These are phyloP conservation scores for Margarornis squamiger DNA, from an alignment of 2,797 vertebrate species.

Conservation along the genomic window DNA sequence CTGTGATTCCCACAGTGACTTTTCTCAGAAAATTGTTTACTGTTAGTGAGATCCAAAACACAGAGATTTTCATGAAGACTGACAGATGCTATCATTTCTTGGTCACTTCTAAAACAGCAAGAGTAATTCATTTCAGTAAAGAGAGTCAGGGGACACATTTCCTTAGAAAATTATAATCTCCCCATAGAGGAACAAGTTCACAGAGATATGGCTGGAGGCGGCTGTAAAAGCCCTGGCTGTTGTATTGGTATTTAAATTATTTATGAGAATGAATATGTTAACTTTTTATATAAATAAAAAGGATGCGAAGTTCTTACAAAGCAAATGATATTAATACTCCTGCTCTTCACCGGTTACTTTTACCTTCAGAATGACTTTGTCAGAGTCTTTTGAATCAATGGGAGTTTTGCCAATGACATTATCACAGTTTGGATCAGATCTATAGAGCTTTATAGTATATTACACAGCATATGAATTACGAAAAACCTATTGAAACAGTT, in stretches of 20 bases:
- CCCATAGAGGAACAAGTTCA: not conserved
- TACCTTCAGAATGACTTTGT: not conserved
- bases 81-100: slow-evolving; percentile 13
- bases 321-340: not conserved
- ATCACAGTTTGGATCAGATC: not conserved
- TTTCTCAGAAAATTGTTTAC: slow-evolving; percentile 51
- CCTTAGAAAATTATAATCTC: slow-evolving; percentile 9
- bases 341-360: not conserved
- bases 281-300: not conserved
- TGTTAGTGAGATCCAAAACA: slow-evolving; percentile 12
- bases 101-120: not conserved
- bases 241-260: not conserved
- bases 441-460: not conserved
- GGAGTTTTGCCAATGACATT: not conserved
- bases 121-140: slow-evolving; percentile 6
- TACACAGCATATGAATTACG: not conserved
- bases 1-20: slow-evolving; percentile 22
- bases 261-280: not conserved
- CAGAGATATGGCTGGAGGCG: not conserved
- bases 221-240: not conserved
- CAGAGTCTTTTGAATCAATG: not conserved
- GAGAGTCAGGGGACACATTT: not conserved
- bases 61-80: slow-evolving; percentile 43
- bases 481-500: not conserved
- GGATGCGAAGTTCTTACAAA: not conserved